Conservation (phyloP, 2,888 invertebrate genomes). For the Himalopsyche tibetana region DNA sequence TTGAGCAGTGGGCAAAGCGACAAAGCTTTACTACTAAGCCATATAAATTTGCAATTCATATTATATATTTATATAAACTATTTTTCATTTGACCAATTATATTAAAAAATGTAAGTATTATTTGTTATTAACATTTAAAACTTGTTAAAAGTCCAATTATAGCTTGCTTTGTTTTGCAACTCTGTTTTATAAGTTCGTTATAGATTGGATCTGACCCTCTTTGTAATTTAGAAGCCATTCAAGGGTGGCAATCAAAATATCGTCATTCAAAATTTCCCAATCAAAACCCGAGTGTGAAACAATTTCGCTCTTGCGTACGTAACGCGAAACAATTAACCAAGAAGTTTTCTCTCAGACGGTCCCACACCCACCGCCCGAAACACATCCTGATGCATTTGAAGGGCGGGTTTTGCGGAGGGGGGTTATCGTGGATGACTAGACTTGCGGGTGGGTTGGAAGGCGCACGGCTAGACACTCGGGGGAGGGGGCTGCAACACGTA, state of each 20-base stretch:
- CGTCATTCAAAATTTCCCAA: constrained; percentile 3
- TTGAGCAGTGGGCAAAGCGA: too few species aligned
- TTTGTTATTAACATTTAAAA: too few species aligned
- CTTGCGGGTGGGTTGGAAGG: constrained; percentile 33
- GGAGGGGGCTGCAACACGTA: constrained; percentile 12
- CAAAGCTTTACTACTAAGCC: too few species aligned
- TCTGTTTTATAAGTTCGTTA: too few species aligned
- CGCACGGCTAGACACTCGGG: constrained; percentile 19
- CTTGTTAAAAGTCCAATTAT: too few species aligned
- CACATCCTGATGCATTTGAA: constrained; percentile 32
- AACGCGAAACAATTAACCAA: constrained; percentile 23
- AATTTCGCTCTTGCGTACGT: background rate
- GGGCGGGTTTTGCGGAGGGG: constrained; percentile 22
- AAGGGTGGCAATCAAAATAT: background rate
- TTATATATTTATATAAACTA: too few species aligned
- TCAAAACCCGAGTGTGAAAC: background rate
- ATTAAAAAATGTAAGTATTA: too few species aligned
- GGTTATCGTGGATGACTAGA: constrained; percentile 28
- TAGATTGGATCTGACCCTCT: too few species aligned
- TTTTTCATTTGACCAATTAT: too few species aligned
- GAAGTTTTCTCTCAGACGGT: constrained; percentile 33
- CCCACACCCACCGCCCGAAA: background rate
- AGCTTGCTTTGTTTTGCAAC: too few species aligned
- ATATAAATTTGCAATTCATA: too few species aligned
- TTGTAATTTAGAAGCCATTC: too few species aligned